phyloP scores from a whole-genome alignment of 2,888 invertebrate genomes.

The Chirona hameri region DNA sequence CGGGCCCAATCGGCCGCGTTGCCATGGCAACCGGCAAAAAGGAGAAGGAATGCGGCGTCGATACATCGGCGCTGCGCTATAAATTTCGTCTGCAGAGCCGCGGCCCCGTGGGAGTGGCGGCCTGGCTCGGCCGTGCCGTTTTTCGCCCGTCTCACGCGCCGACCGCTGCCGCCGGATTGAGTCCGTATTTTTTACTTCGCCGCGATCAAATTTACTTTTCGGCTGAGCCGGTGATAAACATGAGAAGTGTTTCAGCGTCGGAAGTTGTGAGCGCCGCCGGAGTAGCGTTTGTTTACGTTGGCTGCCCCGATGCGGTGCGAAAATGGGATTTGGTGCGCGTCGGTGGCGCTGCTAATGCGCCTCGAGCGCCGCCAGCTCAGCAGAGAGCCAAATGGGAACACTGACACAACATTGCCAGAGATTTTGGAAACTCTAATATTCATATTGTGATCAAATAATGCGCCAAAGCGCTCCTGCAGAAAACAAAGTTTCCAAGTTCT shows the following conservation, averaged over 20 bases:
- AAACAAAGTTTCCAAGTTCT: too few species aligned
- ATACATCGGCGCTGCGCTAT: neutral
- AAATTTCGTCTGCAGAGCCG: neutral
- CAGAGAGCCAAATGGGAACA: too few species aligned
- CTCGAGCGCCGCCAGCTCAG: too few species aligned
- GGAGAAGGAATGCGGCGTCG: neutral
- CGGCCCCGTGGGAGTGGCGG: neutral
- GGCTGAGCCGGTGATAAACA: neutral
- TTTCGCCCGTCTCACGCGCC: neutral
- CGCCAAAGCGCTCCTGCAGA: too few species aligned
- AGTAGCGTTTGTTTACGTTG: too few species aligned
- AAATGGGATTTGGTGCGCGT: too few species aligned
- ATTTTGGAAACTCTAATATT: too few species aligned
- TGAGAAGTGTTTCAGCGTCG: neutral
- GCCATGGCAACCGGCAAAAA: slow-evolving; percentile 22
- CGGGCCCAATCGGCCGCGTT: neutral
- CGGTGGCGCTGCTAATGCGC: too few species aligned
- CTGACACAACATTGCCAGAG: too few species aligned
- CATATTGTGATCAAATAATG: too few species aligned
- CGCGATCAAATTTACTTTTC: neutral
- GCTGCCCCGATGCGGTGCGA: too few species aligned
- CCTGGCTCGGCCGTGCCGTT: neutral
- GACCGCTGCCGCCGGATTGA: neutral
- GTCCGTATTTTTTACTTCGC: neutral
- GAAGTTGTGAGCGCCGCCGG: neutral